These are phyloP conservation scores for Agrotis ipsilon DNA, from an alignment of 2,888 invertebrate species.

Conservation along the genomic window DNA sequence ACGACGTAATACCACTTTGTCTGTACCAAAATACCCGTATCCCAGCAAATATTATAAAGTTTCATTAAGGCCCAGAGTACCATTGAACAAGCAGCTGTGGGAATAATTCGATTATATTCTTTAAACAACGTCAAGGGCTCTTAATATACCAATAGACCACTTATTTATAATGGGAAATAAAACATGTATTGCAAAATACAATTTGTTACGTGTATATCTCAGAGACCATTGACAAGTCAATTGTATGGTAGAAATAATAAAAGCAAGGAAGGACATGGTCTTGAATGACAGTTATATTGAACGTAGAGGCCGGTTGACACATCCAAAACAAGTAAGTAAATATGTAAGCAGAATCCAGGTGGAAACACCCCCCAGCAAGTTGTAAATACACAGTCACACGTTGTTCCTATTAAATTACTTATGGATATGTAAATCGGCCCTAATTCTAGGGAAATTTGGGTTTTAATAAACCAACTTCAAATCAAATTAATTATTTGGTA, in stretches of 20 bases:
- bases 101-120: conserved; percentile 34
- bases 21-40: conserved; percentile 10
- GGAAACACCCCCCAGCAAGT: too few species aligned
- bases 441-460: conserved; percentile 9
- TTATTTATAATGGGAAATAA: conserved; percentile 38
- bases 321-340: too few species aligned
- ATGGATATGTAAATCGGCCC: background rate
- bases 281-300: conserved; percentile 9
- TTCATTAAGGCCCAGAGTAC: background rate
- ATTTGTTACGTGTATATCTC: conserved; percentile 36
- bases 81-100: conserved; percentile 8
- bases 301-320: too few species aligned
- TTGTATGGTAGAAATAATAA: conserved; percentile 25
- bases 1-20: conserved; percentile 4
- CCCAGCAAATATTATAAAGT: background rate
- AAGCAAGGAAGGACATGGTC: conserved; percentile 21
- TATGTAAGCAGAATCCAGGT: too few species aligned
- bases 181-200: conserved; percentile 23
- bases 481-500: background rate
- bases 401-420: too few species aligned
- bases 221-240: conserved; percentile 23
- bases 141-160: conserved; percentile 12
- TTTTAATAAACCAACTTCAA: too few species aligned
- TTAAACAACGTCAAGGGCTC: conserved; percentile 24
- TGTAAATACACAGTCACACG: too few species aligned